These are phyloP conservation scores for Myrmecophaga tridactyla DNA, from an alignment of 2,113 vertebrate species.

Conservation along the genomic window DNA sequence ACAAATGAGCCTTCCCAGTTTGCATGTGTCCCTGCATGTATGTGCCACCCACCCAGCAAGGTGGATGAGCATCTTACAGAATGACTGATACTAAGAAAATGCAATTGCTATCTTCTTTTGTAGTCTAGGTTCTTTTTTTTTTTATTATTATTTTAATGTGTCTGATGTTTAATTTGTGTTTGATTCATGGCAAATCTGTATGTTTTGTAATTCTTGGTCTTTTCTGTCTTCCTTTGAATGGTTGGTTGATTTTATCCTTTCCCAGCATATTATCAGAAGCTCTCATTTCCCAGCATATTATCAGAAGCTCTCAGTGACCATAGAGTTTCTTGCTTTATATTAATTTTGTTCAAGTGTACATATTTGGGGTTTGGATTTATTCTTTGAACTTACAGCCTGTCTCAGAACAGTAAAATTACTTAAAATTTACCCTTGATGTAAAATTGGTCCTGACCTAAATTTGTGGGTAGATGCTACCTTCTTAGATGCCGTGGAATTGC, in stretches of 20 bases:
- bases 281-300: neutral
- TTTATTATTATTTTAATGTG: neutral
- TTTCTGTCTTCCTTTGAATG: constrained; percentile 25
- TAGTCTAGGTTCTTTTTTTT: neutral
- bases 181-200: constrained; percentile 8
- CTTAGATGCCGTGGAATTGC: neutral
- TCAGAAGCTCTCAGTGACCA: neutral
- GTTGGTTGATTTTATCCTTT: neutral
- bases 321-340: neutral
- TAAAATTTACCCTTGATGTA: neutral
- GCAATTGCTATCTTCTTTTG: neutral
- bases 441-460: constrained; percentile 25
- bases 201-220: neutral
- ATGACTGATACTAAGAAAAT: constrained; percentile 12
- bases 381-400: neutral
- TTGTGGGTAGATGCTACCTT: neutral
- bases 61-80: neutral
- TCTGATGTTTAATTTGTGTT: constrained; percentile 6
- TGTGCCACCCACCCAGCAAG: neutral
- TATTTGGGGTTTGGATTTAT: neutral
- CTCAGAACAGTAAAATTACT: neutral
- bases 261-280: neutral
- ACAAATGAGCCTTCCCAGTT: neutral
- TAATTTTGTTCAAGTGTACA: neutral
- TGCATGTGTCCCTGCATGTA: neutral